Evolutionary conservation across 2,113 vertebrate species (phyloP), one percentile per base, ranked within the genome.

Genomic region (Callipepla squamata): DNA sequence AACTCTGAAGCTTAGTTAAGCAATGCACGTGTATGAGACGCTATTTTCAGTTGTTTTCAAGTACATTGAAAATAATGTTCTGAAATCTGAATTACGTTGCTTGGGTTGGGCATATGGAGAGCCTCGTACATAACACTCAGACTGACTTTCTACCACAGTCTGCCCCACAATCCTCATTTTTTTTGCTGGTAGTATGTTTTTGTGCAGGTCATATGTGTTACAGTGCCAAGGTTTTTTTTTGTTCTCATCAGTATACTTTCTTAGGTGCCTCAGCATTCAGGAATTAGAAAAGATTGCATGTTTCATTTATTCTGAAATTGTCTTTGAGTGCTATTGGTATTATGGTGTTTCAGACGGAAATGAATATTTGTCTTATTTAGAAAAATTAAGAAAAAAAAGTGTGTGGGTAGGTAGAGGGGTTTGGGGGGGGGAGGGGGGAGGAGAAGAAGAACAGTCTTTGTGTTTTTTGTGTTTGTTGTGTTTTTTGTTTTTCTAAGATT

Each of bases 401-500:
- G 40, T 40, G 40, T 40, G 40, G 11, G 36, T 36, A 36, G 36
- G 36, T 36, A 19, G 6, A 7, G 9, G 23, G 3, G 8, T 36
- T 36, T 36, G 34, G 34, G 8, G 13, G 13, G 4, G 61, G 6
- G 15, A 3, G 2, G 3, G 0, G 11, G 18, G 5, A 6, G 8
- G 25, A 2, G 14, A 6, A 15, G 21, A 6, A 47, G 30, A 51
- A 18, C 18, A 55, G 16, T 86, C n/a, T 36, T 36, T 36, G 36
- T 36, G 36, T 76, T 50, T 57, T 86, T 1, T 58, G 16, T 53
- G 28, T 55, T 47, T 47, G 44, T 44, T 44, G 14, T 53, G 26
- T 28, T 53, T 53, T 53, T 28, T 40, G 40, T 4, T 67, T 86
- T 89, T 70, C 47, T 70, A 36, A 73, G 26, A 12, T 70, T 84